Evolutionary conservation across 2,113 vertebrate species (phyloP).

Genomic region (Gyps fulvus): DNA sequence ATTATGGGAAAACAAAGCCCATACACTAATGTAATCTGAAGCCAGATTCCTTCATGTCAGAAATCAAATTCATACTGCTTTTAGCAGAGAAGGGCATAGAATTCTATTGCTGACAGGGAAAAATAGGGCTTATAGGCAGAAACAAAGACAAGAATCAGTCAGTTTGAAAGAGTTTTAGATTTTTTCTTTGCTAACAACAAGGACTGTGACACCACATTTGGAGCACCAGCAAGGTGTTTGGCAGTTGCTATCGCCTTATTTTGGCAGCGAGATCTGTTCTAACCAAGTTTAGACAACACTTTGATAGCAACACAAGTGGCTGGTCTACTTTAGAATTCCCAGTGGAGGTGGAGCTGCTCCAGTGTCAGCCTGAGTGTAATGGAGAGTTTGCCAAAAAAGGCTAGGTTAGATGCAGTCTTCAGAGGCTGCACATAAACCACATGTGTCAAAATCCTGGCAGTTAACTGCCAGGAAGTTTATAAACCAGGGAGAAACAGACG

Average conservation of each 20-base stretch:
- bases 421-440: not conserved
- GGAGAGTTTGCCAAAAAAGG: constrained; percentile 50
- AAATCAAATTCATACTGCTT: not conserved
- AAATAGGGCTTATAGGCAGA: not conserved
- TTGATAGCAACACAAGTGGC: not conserved
- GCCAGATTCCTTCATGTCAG: not conserved
- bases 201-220: not conserved
- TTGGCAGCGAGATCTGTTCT: constrained; percentile 17
- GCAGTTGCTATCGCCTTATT: not conserved
- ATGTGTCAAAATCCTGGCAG: not conserved
- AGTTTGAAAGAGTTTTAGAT: not conserved
- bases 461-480: not conserved
- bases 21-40: not conserved
- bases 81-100: not conserved
- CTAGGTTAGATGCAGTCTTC: not conserved
- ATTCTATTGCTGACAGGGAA: not conserved
- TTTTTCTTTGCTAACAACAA: not conserved
- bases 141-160: not conserved
- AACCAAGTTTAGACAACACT: constrained; percentile 46
- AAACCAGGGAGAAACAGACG: not conserved
- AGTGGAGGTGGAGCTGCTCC: constrained; percentile 3
- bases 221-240: not conserved
- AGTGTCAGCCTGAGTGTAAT: not conserved
- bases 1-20: not conserved
- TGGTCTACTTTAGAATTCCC: constrained; percentile 28